phyloP scores from a whole-genome alignment of 2,888 invertebrate genomes.

The Andricus quercusramuli region DNA sequence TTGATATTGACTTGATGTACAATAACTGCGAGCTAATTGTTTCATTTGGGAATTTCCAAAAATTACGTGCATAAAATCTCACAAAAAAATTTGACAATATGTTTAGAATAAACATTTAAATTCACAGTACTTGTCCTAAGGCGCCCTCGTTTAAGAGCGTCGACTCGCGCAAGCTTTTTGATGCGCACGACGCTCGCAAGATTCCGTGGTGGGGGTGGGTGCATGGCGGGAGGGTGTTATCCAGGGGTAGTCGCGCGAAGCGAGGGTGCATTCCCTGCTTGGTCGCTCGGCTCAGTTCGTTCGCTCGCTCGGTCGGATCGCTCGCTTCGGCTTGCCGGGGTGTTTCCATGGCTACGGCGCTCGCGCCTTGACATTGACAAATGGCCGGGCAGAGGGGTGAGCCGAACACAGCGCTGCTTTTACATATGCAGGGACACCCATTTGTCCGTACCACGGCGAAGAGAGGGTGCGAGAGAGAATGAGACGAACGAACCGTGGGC shows the following conservation, averaged over 20 bases:
- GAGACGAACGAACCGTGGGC: slow-evolving; percentile 53
- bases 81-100: no score
- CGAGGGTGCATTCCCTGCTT: slow-evolving; percentile 62
- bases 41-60: no score
- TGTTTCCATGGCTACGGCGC: slow-evolving; percentile 78
- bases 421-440: slow-evolving; percentile 79
- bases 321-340: slow-evolving; percentile 68
- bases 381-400: slow-evolving; percentile 76
- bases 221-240: slow-evolving; percentile 59
- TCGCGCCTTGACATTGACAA: slow-evolving; percentile 79
- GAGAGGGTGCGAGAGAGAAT: slow-evolving; percentile 45
- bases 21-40: no score
- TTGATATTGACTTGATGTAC: no score
- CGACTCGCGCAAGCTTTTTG: slow-evolving; percentile 50
- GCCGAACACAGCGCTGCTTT: slow-evolving; percentile 78
- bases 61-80: no score
- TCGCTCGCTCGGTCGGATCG: slow-evolving; percentile 59
- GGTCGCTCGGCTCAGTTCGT: slow-evolving; percentile 57
- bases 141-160: slow-evolving; percentile 65
- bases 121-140: slow-evolving; percentile 58
- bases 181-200: slow-evolving; percentile 6
- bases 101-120: not conserved
- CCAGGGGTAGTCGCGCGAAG: slow-evolving; percentile 63
- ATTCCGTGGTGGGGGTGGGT: slow-evolving; percentile 50
- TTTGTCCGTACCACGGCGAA: slow-evolving; percentile 74